Conservation (phyloP, 2,113 vertebrate species). For the Zosterops japonicus region DNA sequence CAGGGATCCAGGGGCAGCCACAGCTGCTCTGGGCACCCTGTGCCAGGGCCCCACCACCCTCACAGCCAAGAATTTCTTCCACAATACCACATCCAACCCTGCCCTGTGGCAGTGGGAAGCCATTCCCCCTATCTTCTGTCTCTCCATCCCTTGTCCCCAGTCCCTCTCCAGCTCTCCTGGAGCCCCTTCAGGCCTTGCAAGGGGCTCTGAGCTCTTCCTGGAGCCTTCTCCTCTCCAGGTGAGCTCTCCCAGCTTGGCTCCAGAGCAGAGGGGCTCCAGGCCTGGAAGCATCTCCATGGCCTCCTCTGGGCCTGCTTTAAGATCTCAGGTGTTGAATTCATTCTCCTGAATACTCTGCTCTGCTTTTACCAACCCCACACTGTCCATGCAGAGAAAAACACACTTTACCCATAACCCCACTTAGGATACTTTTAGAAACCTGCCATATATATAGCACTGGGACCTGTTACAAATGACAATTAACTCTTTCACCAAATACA, state of each 20-base stretch:
- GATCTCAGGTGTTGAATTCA: neutral
- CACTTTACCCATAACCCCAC: neutral
- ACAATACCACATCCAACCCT: rapidly evolving
- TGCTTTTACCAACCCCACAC: neutral
- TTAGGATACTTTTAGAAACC: neutral
- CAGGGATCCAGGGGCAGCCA: neutral
- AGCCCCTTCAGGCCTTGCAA: rapidly evolving
- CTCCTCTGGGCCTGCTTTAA: neutral
- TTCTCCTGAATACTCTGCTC: neutral
- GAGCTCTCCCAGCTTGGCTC: neutral
- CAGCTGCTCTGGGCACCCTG: neutral
- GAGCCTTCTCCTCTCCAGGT: rapidly evolving
- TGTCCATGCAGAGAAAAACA: neutral
- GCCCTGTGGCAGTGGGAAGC: neutral
- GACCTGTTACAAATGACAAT: neutral
- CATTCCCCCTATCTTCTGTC: neutral
- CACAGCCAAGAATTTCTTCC: rapidly evolving
- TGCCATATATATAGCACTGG: neutral
- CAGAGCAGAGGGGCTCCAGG: neutral
- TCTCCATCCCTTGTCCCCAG: neutral
- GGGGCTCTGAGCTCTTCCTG: neutral
- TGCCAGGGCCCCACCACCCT: rapidly evolving
- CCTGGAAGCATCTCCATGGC: rapidly evolving
- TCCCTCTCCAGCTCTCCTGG: neutral
- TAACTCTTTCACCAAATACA: neutral